Evolutionary conservation across 2,888 invertebrate species (phyloP).

Genomic region (Brachyopa scutellaris): DNA sequence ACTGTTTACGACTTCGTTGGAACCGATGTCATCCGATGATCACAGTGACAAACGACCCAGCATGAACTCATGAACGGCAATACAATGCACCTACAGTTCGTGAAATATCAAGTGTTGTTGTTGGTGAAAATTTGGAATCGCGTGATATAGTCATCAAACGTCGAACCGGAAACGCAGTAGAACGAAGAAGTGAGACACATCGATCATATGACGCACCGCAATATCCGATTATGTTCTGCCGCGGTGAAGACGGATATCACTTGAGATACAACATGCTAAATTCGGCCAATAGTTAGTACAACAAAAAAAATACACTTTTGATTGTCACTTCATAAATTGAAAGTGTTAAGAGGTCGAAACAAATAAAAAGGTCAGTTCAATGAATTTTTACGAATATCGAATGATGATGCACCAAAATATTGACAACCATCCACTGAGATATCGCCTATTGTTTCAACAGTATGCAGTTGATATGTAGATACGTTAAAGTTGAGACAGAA

Average conservation of each 20-base stretch:
- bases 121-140: not conserved
- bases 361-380: slow-evolving; percentile 28
- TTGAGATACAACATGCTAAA: too few relatives aligned
- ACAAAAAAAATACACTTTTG: too few relatives aligned
- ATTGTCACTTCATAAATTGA: too few relatives aligned
- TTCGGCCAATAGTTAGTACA: too few relatives aligned
- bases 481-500: slow-evolving; percentile 8
- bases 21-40: not conserved
- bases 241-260: too few relatives aligned
- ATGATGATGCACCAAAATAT: slow-evolving; percentile 44
- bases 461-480: slow-evolving; percentile 25
- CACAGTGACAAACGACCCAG: too few relatives aligned
- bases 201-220: too few relatives aligned
- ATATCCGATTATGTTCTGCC: too few relatives aligned
- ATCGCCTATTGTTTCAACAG: slow-evolving; percentile 44
- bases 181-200: too few relatives aligned
- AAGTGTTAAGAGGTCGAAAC: not conserved
- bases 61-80: not conserved
- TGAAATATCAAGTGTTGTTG: not conserved
- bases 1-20: too few relatives aligned
- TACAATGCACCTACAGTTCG: not conserved
- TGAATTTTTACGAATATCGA: slow-evolving; percentile 34
- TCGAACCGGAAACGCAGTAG: too few relatives aligned
- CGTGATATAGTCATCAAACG: not conserved
- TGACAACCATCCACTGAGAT: slow-evolving; percentile 38